phyloP scores from a whole-genome alignment of 2,113 vertebrate genomes.

The Triplophysa siluroides region DNA sequence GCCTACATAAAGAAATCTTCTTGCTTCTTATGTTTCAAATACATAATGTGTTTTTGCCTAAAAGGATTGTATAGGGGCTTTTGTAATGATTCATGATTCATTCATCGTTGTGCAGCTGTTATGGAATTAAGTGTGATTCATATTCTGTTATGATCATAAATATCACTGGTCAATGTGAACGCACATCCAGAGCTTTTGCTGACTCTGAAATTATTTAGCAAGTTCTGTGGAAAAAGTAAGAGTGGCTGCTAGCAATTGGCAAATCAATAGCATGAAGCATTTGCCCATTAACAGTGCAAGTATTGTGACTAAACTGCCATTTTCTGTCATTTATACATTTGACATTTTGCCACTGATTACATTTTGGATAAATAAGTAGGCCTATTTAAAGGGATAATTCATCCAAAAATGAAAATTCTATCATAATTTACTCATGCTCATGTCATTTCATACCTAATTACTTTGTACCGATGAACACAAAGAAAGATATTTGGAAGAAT shows the following conservation, averaged over 20 bases:
- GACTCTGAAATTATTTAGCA: constrained; percentile 18
- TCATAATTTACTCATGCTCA: too few species aligned
- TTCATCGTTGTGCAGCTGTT: too few species aligned
- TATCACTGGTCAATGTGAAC: background rate
- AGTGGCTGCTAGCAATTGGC: background rate
- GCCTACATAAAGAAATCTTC: too few species aligned
- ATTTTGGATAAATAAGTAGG: background rate
- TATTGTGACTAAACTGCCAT: background rate
- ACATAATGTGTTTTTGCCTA: too few species aligned
- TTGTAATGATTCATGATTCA: too few species aligned
- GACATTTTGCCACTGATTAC: background rate
- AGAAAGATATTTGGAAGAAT: too few species aligned
- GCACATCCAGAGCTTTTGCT: constrained; percentile 8
- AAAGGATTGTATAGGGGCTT: too few species aligned
- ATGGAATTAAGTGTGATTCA: background rate
- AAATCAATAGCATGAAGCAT: constrained; percentile 18
- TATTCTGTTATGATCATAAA: background rate
- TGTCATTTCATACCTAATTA: too few species aligned
- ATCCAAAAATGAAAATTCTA: too few species aligned
- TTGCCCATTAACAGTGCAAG: background rate
- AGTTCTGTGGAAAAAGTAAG: constrained; percentile 5
- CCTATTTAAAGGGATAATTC: too few species aligned
- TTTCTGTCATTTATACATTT: background rate
- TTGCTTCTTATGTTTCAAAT: too few species aligned
- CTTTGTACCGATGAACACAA: too few species aligned